Percentiles rank a stretch among this genome's conserved stretches.
Evolutionary conservation across 2,113 vertebrate genomes (phyloP).

Genomic region (Grammomys dolichurus): DNA sequence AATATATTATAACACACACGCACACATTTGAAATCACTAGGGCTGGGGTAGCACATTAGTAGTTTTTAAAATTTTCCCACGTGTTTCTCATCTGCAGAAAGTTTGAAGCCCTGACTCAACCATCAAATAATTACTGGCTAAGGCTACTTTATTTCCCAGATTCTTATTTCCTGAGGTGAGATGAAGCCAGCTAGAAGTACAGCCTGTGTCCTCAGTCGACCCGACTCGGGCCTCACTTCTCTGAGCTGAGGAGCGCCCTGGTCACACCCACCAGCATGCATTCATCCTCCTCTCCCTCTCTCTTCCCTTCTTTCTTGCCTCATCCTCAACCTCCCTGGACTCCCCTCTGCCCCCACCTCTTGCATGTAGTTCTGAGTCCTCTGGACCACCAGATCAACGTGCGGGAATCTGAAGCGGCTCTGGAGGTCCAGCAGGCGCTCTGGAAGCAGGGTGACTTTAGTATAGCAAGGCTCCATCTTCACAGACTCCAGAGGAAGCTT

Average conservation of each 20-base stretch:
- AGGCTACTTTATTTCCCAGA: background rate
- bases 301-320: background rate
- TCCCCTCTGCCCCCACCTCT: constrained; percentile 86
- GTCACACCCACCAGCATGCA: rapidly evolving
- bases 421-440: constrained; percentile 91
- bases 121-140: background rate
- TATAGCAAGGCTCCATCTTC: constrained; percentile 92
- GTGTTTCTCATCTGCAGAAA: background rate
- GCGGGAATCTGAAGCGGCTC: constrained; percentile 90
- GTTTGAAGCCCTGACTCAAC: background rate
- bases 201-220: background rate
- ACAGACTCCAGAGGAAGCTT: constrained; percentile 85
- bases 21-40: background rate
- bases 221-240: background rate
- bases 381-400: constrained; percentile 90
- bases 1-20: background rate
- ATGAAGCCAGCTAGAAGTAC: background rate
- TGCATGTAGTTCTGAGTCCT: constrained; percentile 95
- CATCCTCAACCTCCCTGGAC: rapidly evolving
- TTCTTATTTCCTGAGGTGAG: background rate
- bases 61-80: background rate
- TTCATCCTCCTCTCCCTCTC: background rate
- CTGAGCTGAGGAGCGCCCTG: rapidly evolving
- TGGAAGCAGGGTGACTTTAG: constrained; percentile 89
- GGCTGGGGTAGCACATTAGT: background rate